Percentiles rank a stretch among this genome's conserved stretches.
Conservation (phyloP, 1,140 invertebrate species). For the Ooceraea biroi region DNA sequence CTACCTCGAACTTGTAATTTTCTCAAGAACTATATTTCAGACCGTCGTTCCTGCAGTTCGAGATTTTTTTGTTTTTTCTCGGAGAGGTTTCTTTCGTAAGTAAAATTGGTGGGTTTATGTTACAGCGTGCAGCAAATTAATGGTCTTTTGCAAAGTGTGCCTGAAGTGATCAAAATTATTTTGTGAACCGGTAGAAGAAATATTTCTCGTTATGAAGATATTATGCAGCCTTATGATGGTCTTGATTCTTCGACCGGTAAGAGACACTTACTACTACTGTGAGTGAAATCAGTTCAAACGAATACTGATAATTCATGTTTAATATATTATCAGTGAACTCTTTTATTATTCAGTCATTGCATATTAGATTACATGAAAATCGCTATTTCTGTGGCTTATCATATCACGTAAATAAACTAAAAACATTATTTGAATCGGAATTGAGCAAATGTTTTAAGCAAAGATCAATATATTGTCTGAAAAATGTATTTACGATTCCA, state of each 20-base stretch:
- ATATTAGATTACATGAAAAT: neutral
- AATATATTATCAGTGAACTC: neutral
- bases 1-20: neutral
- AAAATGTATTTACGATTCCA: too few relatives aligned
- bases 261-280: neutral
- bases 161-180: constrained; percentile 12
- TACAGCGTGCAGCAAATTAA: neutral
- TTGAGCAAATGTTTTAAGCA: neutral
- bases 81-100: neutral
- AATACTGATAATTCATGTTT: neutral
- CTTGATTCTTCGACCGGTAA: constrained; percentile 68
- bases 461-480: neutral
- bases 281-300: neutral
- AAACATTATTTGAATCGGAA: neutral
- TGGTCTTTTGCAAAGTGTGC: neutral
- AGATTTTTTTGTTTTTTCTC: neutral
- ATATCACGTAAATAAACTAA: neutral
- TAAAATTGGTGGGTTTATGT: neutral
- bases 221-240: constrained; percentile 59
- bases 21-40: neutral
- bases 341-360: neutral
- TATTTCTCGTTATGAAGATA: constrained; percentile 67
- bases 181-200: neutral
- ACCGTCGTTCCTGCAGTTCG: neutral
- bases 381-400: neutral